Conservation (phyloP, 2,888 invertebrate genomes). For the Pachycephus smyrnensis region DNA sequence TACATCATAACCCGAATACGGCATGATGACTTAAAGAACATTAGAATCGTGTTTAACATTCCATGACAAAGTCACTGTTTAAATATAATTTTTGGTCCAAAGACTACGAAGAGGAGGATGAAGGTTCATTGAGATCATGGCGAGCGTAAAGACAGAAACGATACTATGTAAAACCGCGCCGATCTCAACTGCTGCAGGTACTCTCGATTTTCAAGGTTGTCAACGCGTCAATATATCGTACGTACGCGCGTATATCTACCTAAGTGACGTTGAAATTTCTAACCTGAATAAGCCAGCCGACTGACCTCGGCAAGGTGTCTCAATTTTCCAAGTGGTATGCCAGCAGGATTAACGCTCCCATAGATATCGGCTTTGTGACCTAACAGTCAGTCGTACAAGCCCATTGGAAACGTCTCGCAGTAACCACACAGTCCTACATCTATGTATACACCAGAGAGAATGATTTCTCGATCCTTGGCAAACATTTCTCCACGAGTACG, state of each 20-base stretch:
- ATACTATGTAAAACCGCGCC: neutral
- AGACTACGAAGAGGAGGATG: neutral
- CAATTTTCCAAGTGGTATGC: neutral
- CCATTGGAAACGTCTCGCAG: neutral
- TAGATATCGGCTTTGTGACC: neutral
- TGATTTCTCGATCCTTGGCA: neutral
- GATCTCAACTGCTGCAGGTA: neutral
- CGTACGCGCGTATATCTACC: neutral
- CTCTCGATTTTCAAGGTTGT: constrained; percentile 44
- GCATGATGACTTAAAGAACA: neutral
- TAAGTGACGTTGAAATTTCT: neutral
- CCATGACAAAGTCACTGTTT: neutral
- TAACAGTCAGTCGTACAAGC: neutral
- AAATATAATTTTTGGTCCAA: neutral
- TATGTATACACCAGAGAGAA: neutral
- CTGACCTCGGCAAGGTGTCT: neutral
- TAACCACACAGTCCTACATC: neutral
- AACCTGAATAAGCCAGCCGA: neutral
- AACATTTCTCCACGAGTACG: neutral
- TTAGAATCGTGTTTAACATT: neutral
- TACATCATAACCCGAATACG: neutral
- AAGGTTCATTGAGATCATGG: neutral
- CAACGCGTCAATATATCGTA: neutral
- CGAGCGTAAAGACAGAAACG: neutral
- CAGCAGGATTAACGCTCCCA: neutral